phyloP scores from a whole-genome alignment of 2,113 vertebrate species.

The Leiothrix lutea region DNA sequence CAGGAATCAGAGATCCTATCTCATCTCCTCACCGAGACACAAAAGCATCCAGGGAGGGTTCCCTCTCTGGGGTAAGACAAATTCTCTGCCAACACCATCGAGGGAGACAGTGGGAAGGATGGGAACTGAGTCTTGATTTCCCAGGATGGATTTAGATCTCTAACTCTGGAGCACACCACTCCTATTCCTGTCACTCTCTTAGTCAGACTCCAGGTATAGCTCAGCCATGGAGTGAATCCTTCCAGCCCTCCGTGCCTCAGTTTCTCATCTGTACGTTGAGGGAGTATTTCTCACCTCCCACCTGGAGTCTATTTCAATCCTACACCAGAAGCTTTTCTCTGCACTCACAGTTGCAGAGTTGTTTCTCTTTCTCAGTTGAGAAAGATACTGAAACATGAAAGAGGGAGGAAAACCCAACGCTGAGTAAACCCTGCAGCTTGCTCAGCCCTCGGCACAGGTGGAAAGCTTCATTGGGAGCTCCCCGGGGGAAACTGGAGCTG shows the following conservation, averaged over 20 bases:
- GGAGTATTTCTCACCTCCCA: conserved; percentile 47
- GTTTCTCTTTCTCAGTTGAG: not conserved
- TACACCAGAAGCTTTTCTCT: not conserved
- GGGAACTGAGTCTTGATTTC: not conserved
- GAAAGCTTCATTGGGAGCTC: not conserved
- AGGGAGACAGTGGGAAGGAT: not conserved
- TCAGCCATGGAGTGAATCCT: not conserved
- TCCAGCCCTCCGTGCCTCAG: conserved; percentile 21
- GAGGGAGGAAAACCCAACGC: not conserved
- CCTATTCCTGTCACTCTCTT: not conserved
- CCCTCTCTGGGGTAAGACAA: not conserved
- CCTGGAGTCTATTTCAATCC: conserved; percentile 26
- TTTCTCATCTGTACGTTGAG: conserved; percentile 18
- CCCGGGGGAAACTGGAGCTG: fast-evolving
- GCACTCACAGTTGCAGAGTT: not conserved
- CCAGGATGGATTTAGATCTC: not conserved
- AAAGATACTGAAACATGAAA: not conserved
- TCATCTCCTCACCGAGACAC: not conserved
- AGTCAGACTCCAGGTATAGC: not conserved
- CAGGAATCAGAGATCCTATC: not conserved
- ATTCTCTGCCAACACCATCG: not conserved
- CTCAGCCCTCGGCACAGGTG: not conserved
- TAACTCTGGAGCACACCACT: not conserved
- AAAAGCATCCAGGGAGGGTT: not conserved
- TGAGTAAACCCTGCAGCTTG: not conserved